phyloP scores from a whole-genome alignment of 2,888 invertebrate genomes.

The Eilema sororculum region DNA sequence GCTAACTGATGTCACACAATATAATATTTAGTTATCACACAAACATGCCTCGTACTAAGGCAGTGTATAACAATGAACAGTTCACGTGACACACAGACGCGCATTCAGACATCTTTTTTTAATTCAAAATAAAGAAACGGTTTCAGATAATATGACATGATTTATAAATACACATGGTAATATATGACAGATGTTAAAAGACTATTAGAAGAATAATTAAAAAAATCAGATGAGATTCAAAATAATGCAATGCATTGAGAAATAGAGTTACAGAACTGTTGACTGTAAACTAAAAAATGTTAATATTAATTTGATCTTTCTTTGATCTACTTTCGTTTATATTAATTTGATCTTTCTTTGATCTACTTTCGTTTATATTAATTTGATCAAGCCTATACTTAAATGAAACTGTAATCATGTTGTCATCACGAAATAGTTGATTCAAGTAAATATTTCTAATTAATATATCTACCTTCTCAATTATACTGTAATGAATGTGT shows the following conservation, averaged over 20 bases:
- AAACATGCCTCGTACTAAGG: constrained; percentile 67
- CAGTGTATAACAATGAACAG: constrained; percentile 65
- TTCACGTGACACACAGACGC: constrained; percentile 42
- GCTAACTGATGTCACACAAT: constrained; percentile 52
- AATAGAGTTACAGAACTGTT: background rate
- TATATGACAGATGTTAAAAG: too few relatives aligned
- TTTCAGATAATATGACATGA: background rate
- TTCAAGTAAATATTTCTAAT: background rate
- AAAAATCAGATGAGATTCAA: background rate
- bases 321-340: too few relatives aligned
- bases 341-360: too few relatives aligned
- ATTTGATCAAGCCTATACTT: too few relatives aligned
- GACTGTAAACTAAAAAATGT: too few relatives aligned
- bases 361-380: too few relatives aligned
- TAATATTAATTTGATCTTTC: too few relatives aligned
- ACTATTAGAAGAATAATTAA: background rate
- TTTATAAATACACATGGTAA: too few relatives aligned
- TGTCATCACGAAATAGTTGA: background rate
- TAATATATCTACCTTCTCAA: background rate
- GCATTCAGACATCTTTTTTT: constrained; percentile 15
- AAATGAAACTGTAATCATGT: background rate
- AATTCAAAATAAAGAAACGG: background rate
- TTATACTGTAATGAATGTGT: constrained; percentile 5
- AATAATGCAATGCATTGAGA: background rate
- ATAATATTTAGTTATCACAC: constrained; percentile 48